These are phyloP conservation scores for Nyleta sp. DNA, from an alignment of 2,888 invertebrate genomes.

Conservation along the genomic window DNA sequence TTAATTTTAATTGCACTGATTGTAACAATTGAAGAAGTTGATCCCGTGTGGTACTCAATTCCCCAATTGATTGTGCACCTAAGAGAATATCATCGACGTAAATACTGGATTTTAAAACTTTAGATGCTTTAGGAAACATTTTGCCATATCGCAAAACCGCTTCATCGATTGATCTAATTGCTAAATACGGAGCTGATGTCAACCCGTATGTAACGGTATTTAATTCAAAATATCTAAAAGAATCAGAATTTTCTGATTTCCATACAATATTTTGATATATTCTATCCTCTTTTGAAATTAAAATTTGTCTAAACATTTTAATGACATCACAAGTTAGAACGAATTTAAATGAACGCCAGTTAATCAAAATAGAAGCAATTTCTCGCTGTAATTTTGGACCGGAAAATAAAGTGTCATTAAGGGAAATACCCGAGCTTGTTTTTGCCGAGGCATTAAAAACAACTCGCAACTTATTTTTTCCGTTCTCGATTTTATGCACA, in stretches of 20 bases:
- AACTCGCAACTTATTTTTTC: not conserved
- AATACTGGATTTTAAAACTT: not conserved
- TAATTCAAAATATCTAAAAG: not conserved
- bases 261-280: not conserved
- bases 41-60: not conserved
- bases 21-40: not conserved
- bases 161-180: not conserved
- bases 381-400: conserved; percentile 6
- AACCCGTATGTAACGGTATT: not conserved
- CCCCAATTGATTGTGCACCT: not conserved
- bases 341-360: not conserved
- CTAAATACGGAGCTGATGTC: not conserved
- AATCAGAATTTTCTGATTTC: not conserved
- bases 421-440: not conserved
- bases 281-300: not conserved
- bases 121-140: not conserved
- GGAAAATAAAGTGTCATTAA: not conserved
- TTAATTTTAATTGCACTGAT: not conserved
- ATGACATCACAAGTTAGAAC: not conserved
- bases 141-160: not conserved
- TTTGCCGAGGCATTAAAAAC: not conserved
- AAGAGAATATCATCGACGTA: not conserved
- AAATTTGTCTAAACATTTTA: conserved; percentile 6
- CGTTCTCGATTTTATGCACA: not conserved
- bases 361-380: not conserved